Percentiles rank a stretch among this genome's conserved stretches.
Evolutionary conservation across 2,888 invertebrate genomes (phyloP).

Genomic region (Spodoptera exigua): DNA sequence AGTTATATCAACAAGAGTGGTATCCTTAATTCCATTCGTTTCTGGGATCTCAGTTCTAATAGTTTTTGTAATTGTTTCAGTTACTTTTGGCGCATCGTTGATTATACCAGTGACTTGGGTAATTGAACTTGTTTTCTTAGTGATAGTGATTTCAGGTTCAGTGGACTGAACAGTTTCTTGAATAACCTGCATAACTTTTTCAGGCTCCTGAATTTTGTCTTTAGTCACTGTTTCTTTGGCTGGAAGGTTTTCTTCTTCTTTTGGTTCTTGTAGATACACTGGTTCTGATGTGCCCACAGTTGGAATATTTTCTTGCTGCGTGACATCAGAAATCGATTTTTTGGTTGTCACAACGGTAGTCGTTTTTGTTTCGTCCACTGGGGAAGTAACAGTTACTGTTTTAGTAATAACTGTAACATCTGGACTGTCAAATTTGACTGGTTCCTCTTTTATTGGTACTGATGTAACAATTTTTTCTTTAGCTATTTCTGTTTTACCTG

Average conservation of each 20-base stretch:
- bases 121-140: constrained; percentile 22
- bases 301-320: constrained; percentile 16
- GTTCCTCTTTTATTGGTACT: too few species aligned
- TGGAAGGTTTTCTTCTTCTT: constrained; percentile 14
- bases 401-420: constrained; percentile 30
- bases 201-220: constrained; percentile 22
- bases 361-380: constrained; percentile 21
- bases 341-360: constrained; percentile 30
- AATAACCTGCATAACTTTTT: constrained; percentile 39
- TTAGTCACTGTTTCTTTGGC: not conserved
- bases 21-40: constrained; percentile 38
- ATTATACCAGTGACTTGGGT: constrained; percentile 11
- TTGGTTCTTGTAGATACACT: not conserved
- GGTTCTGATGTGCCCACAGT: constrained; percentile 22
- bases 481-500: too few species aligned
- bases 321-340: constrained; percentile 15
- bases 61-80: constrained; percentile 19
- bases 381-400: constrained; percentile 18
- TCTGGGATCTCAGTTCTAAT: constrained; percentile 20
- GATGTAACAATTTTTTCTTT: too few species aligned
- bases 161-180: constrained; percentile 44
- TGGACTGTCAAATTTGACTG: constrained; percentile 6
- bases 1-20: constrained; percentile 50
- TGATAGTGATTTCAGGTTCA: constrained; percentile 40
- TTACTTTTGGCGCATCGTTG: constrained; percentile 19